Percentiles rank a stretch among this genome's conserved stretches.
phyloP scores from a whole-genome alignment of 2,797 vertebrate species.

The Phrynocephalus forsythii region DNA sequence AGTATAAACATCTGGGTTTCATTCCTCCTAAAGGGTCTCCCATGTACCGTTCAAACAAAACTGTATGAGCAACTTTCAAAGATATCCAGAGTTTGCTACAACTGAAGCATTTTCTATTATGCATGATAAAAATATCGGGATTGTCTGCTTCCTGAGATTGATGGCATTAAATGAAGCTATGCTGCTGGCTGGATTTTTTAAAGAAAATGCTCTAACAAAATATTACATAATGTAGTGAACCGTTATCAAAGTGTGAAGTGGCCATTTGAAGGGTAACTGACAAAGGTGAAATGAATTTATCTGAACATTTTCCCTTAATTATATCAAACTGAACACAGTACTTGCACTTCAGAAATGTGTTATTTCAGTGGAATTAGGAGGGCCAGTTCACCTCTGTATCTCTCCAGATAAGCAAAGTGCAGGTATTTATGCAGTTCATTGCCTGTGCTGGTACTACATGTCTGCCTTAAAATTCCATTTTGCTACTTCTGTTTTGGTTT shows the following conservation, averaged over 20 bases:
- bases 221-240: background rate
- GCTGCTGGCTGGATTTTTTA: background rate
- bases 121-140: constrained; percentile 16
- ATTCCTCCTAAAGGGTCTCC: background rate
- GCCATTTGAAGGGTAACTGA: constrained; percentile 21
- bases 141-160: background rate
- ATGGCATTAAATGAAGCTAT: background rate
- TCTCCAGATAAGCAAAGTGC: background rate
- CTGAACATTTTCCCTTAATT: background rate
- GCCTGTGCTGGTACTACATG: background rate
- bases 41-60: background rate
- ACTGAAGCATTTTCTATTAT: constrained; percentile 20
- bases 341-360: background rate
- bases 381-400: background rate
- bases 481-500: background rate
- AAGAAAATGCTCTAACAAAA: constrained; percentile 35
- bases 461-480: background rate
- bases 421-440: background rate
- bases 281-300: background rate
- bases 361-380: background rate
- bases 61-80: constrained; percentile 9
- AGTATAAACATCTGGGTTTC: constrained; percentile 15
- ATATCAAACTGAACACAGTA: background rate
- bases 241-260: background rate
- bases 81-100: background rate